Conservation (phyloP, 2,888 invertebrate genomes). For the Drosophila borborema region DNA sequence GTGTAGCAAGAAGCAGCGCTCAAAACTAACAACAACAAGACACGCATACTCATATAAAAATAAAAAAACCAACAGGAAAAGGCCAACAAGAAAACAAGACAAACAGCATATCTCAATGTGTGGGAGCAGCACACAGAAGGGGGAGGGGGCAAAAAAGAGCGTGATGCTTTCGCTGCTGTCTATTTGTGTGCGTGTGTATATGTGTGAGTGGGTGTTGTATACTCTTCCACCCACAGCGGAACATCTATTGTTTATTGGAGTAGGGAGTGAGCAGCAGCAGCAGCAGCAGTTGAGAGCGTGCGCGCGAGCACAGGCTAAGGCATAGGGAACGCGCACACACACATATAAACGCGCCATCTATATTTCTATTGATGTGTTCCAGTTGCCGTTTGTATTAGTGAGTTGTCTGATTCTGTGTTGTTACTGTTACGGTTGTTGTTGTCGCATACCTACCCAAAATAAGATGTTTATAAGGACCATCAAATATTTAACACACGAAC, state of each 20-base stretch:
- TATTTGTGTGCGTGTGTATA: constrained; percentile 7
- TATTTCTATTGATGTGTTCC: constrained; percentile 54
- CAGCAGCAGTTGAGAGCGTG: constrained; percentile 58
- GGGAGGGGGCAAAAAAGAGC: constrained; percentile 11
- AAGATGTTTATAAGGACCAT: constrained; percentile 84
- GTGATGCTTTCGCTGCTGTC: constrained; percentile 51
- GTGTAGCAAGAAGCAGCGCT: constrained; percentile 39
- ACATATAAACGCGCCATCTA: constrained; percentile 27
- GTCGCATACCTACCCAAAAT: constrained; percentile 83
- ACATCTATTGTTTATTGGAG: constrained; percentile 70
- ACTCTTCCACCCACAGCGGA: constrained; percentile 51
- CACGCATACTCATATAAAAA: constrained; percentile 50
- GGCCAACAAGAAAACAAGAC: constrained; percentile 55
- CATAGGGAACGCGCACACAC: constrained; percentile 55
- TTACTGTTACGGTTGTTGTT: constrained; percentile 39
- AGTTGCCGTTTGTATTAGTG: constrained; percentile 52
- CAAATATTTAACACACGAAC: constrained; percentile 84
- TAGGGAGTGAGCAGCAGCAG: constrained; percentile 45
- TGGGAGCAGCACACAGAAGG: constrained; percentile 37
- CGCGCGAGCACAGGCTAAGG: constrained; percentile 52
- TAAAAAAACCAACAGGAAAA: constrained; percentile 60
- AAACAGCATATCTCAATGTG: constrained; percentile 61
- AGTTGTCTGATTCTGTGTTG: constrained; percentile 36
- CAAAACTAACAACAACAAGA: constrained; percentile 49
- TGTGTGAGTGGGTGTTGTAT: constrained; percentile 45